Evolutionary conservation across 2,797 vertebrate species (phyloP).

Genomic region (Sebastiscus tertius): DNA sequence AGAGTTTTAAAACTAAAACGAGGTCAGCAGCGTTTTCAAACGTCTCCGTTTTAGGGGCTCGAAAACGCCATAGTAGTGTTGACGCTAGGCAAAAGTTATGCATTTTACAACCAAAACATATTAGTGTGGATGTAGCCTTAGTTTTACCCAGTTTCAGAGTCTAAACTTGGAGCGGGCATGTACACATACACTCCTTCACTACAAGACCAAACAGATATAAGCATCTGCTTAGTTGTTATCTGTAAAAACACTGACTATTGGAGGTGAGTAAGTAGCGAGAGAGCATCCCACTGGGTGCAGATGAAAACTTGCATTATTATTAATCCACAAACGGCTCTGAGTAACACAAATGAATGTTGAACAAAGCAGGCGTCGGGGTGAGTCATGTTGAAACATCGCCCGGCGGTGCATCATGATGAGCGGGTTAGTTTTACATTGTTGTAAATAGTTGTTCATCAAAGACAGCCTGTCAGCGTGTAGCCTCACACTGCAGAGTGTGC

Average conservation of each 20-base stretch:
- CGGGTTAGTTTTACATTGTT: conserved; percentile 70
- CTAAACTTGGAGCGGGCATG: neutral
- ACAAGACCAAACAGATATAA: neutral
- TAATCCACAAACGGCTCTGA: conserved; percentile 34
- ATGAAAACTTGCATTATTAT: conserved; percentile 26
- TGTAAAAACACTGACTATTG: neutral
- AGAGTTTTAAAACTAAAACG: neutral
- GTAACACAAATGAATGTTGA: conserved; percentile 34
- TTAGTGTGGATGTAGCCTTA: neutral
- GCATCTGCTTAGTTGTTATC: neutral
- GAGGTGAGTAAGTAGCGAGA: neutral
- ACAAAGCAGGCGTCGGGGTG: conserved; percentile 45
- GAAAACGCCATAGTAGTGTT: neutral
- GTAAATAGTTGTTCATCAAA: conserved; percentile 80
- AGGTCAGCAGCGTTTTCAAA: neutral
- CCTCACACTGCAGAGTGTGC: conserved; percentile 47
- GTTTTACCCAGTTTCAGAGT: neutral
- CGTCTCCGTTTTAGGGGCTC: neutral
- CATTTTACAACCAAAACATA: fast-evolving
- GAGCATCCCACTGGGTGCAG: conserved; percentile 13
- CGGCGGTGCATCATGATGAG: conserved; percentile 62
- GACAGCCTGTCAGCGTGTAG: conserved; percentile 72
- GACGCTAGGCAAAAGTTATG: neutral
- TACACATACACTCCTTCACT: neutral
- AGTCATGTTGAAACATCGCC: conserved; percentile 58